A percentile compares a stretch with the other conserved stretches of the same genome.
Evolutionary conservation across 2,888 invertebrate species (phyloP).

Genomic region (Ryuthela nishihirai): DNA sequence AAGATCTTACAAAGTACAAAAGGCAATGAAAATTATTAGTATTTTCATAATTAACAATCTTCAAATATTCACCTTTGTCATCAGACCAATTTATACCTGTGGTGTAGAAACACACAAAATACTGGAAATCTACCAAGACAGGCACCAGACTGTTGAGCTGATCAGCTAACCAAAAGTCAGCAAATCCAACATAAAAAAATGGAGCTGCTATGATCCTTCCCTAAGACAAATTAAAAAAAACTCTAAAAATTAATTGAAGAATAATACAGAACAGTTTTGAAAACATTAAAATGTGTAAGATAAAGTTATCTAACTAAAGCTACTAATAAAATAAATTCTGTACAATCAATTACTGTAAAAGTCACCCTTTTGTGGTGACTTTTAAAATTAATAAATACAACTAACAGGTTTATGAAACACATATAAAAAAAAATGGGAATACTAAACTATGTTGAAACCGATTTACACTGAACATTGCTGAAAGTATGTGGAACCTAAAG

Average conservation of each 20-base stretch:
- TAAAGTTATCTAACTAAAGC: no score
- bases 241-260: slow-evolving; percentile 3
- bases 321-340: neutral
- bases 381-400: no score
- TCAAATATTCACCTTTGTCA: slow-evolving; percentile 35
- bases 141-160: slow-evolving; percentile 90
- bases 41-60: no score
- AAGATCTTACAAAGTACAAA: neutral
- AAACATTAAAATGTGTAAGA: neutral
- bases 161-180: slow-evolving; percentile 98
- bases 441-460: no score
- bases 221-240: slow-evolving; percentile 53
- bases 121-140: slow-evolving; percentile 90
- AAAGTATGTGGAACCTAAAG: no score
- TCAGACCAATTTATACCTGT: slow-evolving; percentile 46
- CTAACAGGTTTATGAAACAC: no score
- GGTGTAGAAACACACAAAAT: slow-evolving; percentile 85
- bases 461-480: no score
- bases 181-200: slow-evolving; percentile 88
- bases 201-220: slow-evolving; percentile 82
- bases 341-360: no score
- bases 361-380: no score
- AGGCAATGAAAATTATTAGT: no score
- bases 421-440: no score
- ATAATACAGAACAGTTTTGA: slow-evolving; percentile 1